A percentile compares a stretch with the other conserved stretches of the same genome.
Conservation (phyloP, 1,140 invertebrate species). For the Sarcophaga peregrina region DNA sequence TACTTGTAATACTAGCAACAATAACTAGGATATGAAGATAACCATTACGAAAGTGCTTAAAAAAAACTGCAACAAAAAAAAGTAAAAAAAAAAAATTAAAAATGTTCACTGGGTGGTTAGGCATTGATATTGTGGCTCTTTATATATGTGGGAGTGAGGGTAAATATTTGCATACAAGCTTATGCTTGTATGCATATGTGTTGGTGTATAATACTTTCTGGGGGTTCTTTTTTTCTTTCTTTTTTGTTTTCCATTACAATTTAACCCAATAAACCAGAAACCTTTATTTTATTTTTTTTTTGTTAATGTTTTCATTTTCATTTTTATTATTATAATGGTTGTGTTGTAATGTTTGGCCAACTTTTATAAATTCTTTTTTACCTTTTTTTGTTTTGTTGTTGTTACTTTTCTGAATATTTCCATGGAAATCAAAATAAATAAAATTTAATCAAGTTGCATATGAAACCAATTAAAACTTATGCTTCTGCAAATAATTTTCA, state of each 20-base stretch:
- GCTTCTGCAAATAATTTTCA: background rate
- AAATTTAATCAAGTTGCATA: slow-evolving; percentile 1
- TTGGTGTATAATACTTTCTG: background rate
- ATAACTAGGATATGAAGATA: background rate
- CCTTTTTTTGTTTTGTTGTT: no score
- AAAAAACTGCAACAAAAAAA: background rate
- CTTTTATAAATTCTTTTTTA: no score
- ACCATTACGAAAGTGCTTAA: background rate
- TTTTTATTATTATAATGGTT: background rate
- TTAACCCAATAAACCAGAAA: slow-evolving; percentile 38
- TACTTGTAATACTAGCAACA: slow-evolving; percentile 12
- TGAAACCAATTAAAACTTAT: slow-evolving; percentile 4
- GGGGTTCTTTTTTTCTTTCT: background rate
- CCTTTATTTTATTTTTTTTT: no score
- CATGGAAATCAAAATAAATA: background rate
- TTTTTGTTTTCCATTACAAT: background rate
- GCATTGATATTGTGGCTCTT: no score
- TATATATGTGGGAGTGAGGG: no score
- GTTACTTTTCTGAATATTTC: no score
- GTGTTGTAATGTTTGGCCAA: background rate
- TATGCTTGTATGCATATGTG: background rate
- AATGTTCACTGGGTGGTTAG: background rate
- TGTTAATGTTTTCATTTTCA: background rate
- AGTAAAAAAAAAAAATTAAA: background rate
- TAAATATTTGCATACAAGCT: no score